phyloP scores from a whole-genome alignment of 2,113 vertebrate species.

The Ciconia stormi region DNA sequence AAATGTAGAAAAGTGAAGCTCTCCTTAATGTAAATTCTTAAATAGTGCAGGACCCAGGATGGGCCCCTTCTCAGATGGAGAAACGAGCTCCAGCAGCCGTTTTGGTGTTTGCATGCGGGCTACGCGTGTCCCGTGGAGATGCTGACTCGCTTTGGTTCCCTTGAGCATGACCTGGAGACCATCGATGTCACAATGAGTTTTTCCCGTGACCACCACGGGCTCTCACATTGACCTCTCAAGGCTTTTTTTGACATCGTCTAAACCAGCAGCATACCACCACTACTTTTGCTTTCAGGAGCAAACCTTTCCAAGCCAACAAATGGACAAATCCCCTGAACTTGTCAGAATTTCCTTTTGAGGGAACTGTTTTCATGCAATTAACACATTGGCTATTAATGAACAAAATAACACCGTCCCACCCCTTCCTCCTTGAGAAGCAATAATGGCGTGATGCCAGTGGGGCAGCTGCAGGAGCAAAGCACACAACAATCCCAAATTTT shows the following conservation, averaged over 20 bases:
- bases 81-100: neutral
- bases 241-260: neutral
- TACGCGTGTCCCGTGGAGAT: fast-evolving
- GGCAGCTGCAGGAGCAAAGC: neutral
- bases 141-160: fast-evolving
- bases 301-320: neutral
- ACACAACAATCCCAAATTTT: neutral
- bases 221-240: neutral
- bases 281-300: neutral
- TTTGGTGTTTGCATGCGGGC: fast-evolving
- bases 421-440: neutral
- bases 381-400: neutral
- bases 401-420: neutral
- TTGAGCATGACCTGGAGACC: neutral
- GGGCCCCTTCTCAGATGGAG: neutral
- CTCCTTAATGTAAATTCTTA: neutral
- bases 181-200: neutral
- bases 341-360: neutral
- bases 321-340: neutral
- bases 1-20: neutral
- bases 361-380: neutral
- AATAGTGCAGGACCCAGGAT: neutral
- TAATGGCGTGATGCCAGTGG: fast-evolving
- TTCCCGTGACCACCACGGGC: neutral
- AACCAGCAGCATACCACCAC: neutral